A percentile compares a stretch with the other conserved stretches of the same genome.
phyloP scores from a whole-genome alignment of 2,113 vertebrate genomes.

The Hydrochoerus hydrochaeris region DNA sequence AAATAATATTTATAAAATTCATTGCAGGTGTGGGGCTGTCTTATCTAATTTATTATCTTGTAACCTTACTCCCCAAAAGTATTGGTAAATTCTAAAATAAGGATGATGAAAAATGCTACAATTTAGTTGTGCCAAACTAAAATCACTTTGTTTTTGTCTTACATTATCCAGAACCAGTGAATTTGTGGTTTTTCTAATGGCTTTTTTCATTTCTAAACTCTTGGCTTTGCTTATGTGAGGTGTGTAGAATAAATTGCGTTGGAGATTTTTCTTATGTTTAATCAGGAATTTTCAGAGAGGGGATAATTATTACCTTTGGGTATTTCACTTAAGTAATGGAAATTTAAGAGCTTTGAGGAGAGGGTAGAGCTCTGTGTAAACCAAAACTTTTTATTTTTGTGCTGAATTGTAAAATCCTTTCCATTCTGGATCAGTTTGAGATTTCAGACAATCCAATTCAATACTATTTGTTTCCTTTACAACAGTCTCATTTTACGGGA shows the following conservation, averaged over 20 bases:
- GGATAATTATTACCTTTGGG: neutral
- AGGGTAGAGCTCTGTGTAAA: neutral
- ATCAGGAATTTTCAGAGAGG: neutral
- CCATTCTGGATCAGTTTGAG: neutral
- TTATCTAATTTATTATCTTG: neutral
- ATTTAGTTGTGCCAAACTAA: neutral
- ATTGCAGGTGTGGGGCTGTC: neutral
- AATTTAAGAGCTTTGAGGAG: neutral
- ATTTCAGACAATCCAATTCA: slow-evolving; percentile 33
- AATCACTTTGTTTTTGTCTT: neutral
- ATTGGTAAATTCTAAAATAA: slow-evolving; percentile 35
- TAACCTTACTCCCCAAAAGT: neutral
- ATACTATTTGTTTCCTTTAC: neutral
- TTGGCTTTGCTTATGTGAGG: neutral
- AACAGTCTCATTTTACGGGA: neutral
- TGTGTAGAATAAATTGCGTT: neutral
- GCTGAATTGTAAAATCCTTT: neutral
- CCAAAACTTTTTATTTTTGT: neutral
- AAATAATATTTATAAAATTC: neutral
- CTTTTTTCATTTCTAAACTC: slow-evolving; percentile 32
- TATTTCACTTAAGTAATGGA: neutral
- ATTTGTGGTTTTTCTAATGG: slow-evolving; percentile 44
- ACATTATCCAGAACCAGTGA: neutral
- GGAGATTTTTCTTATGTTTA: slow-evolving; percentile 32
- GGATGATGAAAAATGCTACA: neutral